Evolutionary conservation across 2,888 invertebrate genomes (phyloP).

Genomic region (Allygus modestus): DNA sequence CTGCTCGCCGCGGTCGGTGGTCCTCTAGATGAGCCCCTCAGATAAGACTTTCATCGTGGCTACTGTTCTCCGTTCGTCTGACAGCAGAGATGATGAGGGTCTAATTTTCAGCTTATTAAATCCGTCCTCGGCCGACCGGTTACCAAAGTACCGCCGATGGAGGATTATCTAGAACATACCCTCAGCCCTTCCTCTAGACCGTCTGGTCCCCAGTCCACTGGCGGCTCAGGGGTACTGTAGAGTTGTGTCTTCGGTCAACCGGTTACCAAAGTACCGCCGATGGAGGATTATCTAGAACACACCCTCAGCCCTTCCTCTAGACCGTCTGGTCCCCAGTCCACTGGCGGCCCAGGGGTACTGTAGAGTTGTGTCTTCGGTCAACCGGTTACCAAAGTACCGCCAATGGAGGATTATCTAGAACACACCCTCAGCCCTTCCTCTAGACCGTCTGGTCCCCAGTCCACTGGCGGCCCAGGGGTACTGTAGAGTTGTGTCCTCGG

Average conservation of each 20-base stretch:
- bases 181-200: not conserved
- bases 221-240: too few species aligned
- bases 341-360: too few species aligned
- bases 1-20: conserved; percentile 28
- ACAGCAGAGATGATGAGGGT: conserved; percentile 45
- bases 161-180: not conserved
- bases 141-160: conserved; percentile 38
- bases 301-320: not conserved
- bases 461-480: too few species aligned
- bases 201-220: too few species aligned
- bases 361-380: not conserved
- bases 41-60: conserved; percentile 37
- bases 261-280: conserved; percentile 45
- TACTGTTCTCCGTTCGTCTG: too few species aligned
- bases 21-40: not conserved
- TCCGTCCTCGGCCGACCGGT: conserved; percentile 40
- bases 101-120: conserved; percentile 58
- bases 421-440: not conserved
- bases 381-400: conserved; percentile 51
- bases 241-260: not conserved
- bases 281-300: not conserved
- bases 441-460: not conserved
- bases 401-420: not conserved
- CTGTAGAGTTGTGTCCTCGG: not conserved
- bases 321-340: not conserved